Evolutionary conservation across 2,113 vertebrate species (phyloP).

Genomic region (Dissostichus mawsoni): DNA sequence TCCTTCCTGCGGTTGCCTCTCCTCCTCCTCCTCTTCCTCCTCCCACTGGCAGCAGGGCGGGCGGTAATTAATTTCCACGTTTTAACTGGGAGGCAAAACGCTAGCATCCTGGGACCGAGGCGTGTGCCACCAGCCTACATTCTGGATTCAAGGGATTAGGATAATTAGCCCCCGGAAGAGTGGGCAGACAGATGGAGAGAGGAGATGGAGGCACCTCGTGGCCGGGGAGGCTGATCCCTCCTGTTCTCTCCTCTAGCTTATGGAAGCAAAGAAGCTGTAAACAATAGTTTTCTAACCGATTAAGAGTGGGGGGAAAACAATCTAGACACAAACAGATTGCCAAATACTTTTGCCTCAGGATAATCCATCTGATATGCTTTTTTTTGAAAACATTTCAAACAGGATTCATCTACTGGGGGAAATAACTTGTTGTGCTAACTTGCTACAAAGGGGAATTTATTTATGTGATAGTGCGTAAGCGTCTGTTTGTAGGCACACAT

Average conservation of each 20-base stretch:
- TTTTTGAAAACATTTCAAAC: constrained; percentile 38
- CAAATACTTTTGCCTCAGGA: constrained; percentile 56
- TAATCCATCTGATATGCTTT: constrained; percentile 45
- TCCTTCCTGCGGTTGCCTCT: constrained; percentile 63
- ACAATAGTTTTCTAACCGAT: constrained; percentile 64
- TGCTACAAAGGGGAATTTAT: constrained; percentile 2
- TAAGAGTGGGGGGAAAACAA: constrained; percentile 15
- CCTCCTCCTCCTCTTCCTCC: constrained; percentile 54
- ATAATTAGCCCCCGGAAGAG: constrained; percentile 88
- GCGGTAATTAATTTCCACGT: constrained; percentile 87
- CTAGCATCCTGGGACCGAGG: constrained; percentile 79
- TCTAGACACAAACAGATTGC: constrained; percentile 60
- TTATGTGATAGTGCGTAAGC: constrained; percentile 1
- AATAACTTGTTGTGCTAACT: constrained; percentile 5
- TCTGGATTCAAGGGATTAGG: constrained; percentile 84
- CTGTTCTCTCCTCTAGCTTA: constrained; percentile 57
- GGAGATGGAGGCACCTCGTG: constrained; percentile 73
- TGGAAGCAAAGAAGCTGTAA: constrained; percentile 62
- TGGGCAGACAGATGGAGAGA: constrained; percentile 85
- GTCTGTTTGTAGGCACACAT: constrained; percentile 31
- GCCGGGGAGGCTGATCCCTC: constrained; percentile 70
- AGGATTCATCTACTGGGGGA: constrained; percentile 15
- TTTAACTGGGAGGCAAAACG: constrained; percentile 87
- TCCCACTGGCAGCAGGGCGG: constrained; percentile 80
- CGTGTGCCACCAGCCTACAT: constrained; percentile 79